Conservation (phyloP, 2,113 vertebrate species). For the Neolamprologus brichardi region DNA sequence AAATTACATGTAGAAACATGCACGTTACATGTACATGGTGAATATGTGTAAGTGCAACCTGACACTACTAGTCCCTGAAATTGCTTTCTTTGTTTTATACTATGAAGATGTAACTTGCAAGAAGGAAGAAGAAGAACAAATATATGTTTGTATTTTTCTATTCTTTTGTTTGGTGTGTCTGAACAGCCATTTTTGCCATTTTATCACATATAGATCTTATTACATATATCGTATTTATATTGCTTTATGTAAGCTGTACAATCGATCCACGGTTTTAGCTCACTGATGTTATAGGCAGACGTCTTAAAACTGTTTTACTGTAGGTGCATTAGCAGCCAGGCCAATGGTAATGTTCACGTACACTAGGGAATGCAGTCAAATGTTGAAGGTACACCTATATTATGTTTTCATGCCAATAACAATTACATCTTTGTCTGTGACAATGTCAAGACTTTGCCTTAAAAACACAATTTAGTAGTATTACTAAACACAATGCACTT, state of each 20-base stretch:
- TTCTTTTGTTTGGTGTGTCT: neutral
- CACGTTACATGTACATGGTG: neutral
- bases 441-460: neutral
- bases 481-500: neutral
- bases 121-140: fast-evolving
- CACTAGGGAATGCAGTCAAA: neutral
- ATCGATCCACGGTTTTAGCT: neutral
- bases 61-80: neutral
- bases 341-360: fast-evolving
- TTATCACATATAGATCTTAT: neutral
- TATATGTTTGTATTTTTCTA: neutral
- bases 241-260: neutral
- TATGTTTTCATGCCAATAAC: neutral
- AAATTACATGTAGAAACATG: neutral
- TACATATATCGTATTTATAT: neutral
- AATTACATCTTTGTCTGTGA: neutral
- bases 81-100: neutral
- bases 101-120: neutral
- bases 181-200: neutral
- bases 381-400: neutral
- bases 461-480: neutral
- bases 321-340: neutral
- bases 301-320: neutral
- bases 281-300: fast-evolving
- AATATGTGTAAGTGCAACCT: neutral